A percentile compares a stretch with the other conserved stretches of the same genome.
Evolutionary conservation across 2,797 vertebrate genomes (phyloP).

Genomic region (Euthynnus affinis): DNA sequence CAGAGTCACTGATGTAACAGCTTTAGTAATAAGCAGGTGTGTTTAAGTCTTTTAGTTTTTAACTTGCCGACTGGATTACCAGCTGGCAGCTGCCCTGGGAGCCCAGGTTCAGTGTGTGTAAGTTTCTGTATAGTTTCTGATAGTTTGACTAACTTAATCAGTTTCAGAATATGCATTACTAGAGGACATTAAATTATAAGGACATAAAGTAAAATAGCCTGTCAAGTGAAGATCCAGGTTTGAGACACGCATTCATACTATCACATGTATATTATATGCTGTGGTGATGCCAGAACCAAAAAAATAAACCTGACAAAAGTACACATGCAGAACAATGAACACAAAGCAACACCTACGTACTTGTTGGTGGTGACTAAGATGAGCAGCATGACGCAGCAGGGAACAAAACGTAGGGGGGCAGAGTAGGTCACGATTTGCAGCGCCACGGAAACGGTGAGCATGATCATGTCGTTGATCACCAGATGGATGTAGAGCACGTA

Average conservation of each 20-base stretch:
- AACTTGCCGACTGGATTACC: too few relatives aligned
- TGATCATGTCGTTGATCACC: constrained; percentile 78
- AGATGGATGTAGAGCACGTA: constrained; percentile 79
- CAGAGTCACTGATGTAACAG: too few relatives aligned
- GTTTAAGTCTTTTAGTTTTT: too few relatives aligned
- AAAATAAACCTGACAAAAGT: background rate
- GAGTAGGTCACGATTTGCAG: constrained; percentile 63
- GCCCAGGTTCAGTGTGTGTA: too few relatives aligned
- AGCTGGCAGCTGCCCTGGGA: too few relatives aligned
- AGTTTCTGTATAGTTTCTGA: too few relatives aligned
- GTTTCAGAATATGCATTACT: too few relatives aligned
- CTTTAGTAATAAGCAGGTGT: too few relatives aligned
- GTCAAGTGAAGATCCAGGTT: background rate
- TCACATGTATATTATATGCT: background rate
- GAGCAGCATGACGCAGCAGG: constrained; percentile 64
- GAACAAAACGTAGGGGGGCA: background rate
- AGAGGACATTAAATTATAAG: too few relatives aligned
- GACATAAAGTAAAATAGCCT: too few relatives aligned
- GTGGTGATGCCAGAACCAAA: background rate
- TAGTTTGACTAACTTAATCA: too few relatives aligned
- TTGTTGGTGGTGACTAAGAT: constrained; percentile 12
- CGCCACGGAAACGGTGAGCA: constrained; percentile 49
- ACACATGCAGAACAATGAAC: background rate
- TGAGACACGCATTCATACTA: background rate
- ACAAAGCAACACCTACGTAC: constrained; percentile 15